These are phyloP conservation scores for Hybognathus amarus DNA, from an alignment of 2,797 vertebrate species.

Conservation along the genomic window DNA sequence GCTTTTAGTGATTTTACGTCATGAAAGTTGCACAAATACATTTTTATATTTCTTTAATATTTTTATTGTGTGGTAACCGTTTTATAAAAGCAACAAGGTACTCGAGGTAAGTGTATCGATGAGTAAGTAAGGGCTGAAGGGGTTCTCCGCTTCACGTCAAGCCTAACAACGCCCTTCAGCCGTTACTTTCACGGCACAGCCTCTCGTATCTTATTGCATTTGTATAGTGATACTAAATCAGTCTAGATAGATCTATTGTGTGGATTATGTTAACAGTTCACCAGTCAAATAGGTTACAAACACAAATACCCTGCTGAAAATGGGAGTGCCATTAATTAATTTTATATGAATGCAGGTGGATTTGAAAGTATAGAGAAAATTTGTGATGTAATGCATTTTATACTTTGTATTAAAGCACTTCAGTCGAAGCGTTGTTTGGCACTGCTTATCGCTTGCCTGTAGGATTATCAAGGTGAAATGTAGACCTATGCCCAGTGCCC, in stretches of 20 bases:
- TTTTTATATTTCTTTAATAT: too few species aligned
- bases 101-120: too few species aligned
- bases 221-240: neutral
- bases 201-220: neutral
- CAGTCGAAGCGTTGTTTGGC: neutral
- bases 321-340: neutral
- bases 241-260: neutral
- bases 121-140: too few species aligned
- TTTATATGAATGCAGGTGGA: neutral
- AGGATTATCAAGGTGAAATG: conserved; percentile 13
- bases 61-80: too few species aligned
- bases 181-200: too few species aligned
- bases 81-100: too few species aligned
- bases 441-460: conserved; percentile 4
- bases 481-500: conserved; percentile 41
- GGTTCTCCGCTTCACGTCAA: too few species aligned
- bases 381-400: neutral
- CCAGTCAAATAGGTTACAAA: conserved; percentile 2
- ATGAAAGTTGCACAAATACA: too few species aligned
- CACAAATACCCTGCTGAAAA: neutral
- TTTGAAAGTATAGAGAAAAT: neutral
- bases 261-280: neutral
- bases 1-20: too few species aligned
- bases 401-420: neutral
- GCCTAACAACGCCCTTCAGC: too few species aligned